Evolutionary conservation across 2,888 invertebrate species (phyloP).

Genomic region (Synanthedon vespiformis): DNA sequence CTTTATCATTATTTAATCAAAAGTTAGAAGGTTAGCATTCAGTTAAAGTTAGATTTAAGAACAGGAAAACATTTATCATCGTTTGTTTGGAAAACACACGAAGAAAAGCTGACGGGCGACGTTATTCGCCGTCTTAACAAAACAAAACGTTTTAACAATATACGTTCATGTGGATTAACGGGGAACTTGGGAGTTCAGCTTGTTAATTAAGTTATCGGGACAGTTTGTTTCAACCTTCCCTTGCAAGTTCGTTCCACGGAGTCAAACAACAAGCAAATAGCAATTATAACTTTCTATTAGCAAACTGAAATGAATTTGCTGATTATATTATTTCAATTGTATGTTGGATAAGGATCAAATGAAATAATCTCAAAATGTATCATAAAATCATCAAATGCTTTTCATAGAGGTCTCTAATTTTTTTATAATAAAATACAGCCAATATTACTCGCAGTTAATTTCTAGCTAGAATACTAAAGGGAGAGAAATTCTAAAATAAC

Average conservation of each 20-base stretch:
- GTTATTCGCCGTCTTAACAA: background rate
- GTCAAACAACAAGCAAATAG: slow-evolving; percentile 16
- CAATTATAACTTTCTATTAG: slow-evolving; percentile 17
- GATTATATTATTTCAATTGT: too few species aligned
- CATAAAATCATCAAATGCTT: too few species aligned
- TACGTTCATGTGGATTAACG: slow-evolving; percentile 28
- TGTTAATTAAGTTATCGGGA: slow-evolving; percentile 38
- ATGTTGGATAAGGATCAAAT: too few species aligned
- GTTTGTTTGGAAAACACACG: background rate
- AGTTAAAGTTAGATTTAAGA: background rate
- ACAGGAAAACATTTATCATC: background rate
- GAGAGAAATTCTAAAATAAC: too few species aligned
- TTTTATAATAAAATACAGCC: too few species aligned
- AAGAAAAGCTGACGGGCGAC: background rate
- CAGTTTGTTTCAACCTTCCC: slow-evolving; percentile 21
- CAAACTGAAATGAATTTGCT: background rate
- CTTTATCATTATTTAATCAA: too few species aligned
- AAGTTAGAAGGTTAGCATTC: background rate
- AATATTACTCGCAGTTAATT: too few species aligned
- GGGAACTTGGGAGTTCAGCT: slow-evolving; percentile 27
- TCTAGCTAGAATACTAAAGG: too few species aligned
- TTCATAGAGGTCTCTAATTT: too few species aligned
- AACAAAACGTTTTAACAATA: slow-evolving; percentile 2
- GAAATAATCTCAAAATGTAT: too few species aligned
- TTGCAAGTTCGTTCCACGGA: slow-evolving; percentile 17